phyloP scores from a whole-genome alignment of 37 sponge, comb jelly and placozoan genomes.

The Theonella swinhoei region DNA sequence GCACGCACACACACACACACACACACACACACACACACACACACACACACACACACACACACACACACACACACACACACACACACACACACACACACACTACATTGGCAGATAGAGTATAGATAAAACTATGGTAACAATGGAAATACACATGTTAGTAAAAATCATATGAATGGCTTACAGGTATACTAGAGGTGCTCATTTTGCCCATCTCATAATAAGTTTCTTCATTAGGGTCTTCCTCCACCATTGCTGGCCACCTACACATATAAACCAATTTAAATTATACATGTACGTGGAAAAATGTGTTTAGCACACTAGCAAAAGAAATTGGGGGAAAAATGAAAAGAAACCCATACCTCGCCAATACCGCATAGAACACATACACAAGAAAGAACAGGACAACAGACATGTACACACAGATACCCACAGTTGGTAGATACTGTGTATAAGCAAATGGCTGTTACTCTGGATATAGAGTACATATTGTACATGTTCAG shows the following conservation, averaged over 20 bases:
- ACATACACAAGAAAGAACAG: neutral
- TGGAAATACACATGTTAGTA: too few species aligned
- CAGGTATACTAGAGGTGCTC: constrained; percentile 15
- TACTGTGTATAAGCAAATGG: too few species aligned
- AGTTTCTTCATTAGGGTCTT: constrained; percentile 62
- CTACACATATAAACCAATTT: constrained; percentile 11
- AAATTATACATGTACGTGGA: too few species aligned
- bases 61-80: constrained; percentile 31
- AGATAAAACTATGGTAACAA: too few species aligned
- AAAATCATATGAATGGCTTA: too few species aligned
- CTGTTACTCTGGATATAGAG: neutral
- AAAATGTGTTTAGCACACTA: too few species aligned
- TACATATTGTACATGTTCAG: neutral
- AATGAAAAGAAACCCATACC: neutral
- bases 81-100: constrained; percentile 25
- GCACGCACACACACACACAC: constrained; percentile 37
- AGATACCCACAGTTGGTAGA: too few species aligned
- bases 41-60: constrained; percentile 5
- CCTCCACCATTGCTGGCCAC: constrained; percentile 86
- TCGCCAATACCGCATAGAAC: neutral
- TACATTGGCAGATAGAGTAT: too few species aligned
- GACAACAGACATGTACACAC: neutral
- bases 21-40: neutral
- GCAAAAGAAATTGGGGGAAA: neutral
- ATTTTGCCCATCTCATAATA: constrained; percentile 46